These are phyloP conservation scores for Chelon auratus DNA, from an alignment of 2,797 vertebrate species.

Conservation along the genomic window DNA sequence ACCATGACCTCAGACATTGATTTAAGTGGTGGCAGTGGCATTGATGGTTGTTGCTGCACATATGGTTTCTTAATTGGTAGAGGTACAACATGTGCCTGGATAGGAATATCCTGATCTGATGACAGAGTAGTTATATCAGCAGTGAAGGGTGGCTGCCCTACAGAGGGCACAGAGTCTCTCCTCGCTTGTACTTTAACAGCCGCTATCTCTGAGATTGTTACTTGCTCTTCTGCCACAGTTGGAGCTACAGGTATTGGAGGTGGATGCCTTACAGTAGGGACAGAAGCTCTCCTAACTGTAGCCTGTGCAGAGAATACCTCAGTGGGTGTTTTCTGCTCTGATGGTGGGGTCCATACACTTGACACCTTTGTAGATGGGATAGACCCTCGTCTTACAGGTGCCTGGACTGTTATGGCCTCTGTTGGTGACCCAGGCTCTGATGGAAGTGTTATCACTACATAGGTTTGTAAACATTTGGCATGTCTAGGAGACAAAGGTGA, in stretches of 20 bases:
- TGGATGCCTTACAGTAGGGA: slow-evolving; percentile 70
- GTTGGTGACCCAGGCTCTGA: slow-evolving; percentile 95
- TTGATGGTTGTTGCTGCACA: slow-evolving; percentile 56
- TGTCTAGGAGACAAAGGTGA: slow-evolving; percentile 94
- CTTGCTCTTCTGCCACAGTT: slow-evolving; percentile 77
- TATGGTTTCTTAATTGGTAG: slow-evolving; percentile 77
- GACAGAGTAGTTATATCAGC: slow-evolving; percentile 45
- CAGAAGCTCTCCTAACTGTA: slow-evolving; percentile 72
- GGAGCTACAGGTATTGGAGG: slow-evolving; percentile 43
- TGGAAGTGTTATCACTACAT: slow-evolving; percentile 97
- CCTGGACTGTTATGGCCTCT: slow-evolving; percentile 84
- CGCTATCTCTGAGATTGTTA: slow-evolving; percentile 73
- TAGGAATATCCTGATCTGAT: slow-evolving; percentile 47
- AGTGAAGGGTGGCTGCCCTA: slow-evolving; percentile 36
- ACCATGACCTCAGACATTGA: slow-evolving; percentile 45
- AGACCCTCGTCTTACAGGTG: slow-evolving; percentile 81
- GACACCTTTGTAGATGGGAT: slow-evolving; percentile 81
- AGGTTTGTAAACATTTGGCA: slow-evolving; percentile 93
- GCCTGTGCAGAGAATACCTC: slow-evolving; percentile 65
- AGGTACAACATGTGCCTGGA: slow-evolving; percentile 70
- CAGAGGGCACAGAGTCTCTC: slow-evolving; percentile 58
- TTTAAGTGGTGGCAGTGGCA: slow-evolving; percentile 43
- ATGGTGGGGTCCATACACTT: slow-evolving; percentile 74
- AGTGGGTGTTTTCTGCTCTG: slow-evolving; percentile 78
- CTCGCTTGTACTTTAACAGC: slow-evolving; percentile 56